Evolutionary conservation across 2,113 vertebrate species (phyloP), one percentile per base, ranked within the genome.

Genomic region (Pardalotus punctatus): DNA sequence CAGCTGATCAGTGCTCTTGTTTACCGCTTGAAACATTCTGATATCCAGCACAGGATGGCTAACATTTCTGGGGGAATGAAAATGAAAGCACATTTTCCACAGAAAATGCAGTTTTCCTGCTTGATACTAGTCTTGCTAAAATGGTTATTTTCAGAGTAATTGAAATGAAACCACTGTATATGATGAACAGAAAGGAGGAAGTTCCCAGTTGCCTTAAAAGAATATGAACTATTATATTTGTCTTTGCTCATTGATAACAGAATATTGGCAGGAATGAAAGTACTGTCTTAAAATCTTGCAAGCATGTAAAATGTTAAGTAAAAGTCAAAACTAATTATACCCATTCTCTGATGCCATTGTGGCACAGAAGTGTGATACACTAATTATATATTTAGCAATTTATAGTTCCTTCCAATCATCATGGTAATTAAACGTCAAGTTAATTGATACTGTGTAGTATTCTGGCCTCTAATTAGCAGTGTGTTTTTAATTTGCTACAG

Each of bases 331-430:
- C 54, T 82, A 88, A 86, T 81, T 86, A 77, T 14, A 86, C 17
- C 21, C 31, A 10, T 83, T 29, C 43, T 93, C 71, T 74, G 64
- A 81, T 61, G 33, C 45, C 76, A 86, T 9, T 42, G 42, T 93
- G 88, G 25, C 71, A 91, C 33, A 65, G 28, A 94, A 93, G 53
- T 88, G 58, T 95, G 57, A 94, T 92, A 61, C 66, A 90, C 57
- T 85, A 86, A 90, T 94, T 93, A 83, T 65, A 29, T 83, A 84
- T 86, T 80, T 93, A 83, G 67, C 71, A 74, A 83, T 74, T 94
- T 94, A 82, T 77, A 94, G 71, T 88, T 56, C 57, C 47, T 93
- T 72, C 67, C 83, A 93, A 81, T 96, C 69, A 88, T 67, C 54
- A 85, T 82, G 60, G 85, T 67, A 93, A 96, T 95, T 95, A 95